phyloP scores from a whole-genome alignment of 2,888 invertebrate genomes.

The Hecatera dysodea region DNA sequence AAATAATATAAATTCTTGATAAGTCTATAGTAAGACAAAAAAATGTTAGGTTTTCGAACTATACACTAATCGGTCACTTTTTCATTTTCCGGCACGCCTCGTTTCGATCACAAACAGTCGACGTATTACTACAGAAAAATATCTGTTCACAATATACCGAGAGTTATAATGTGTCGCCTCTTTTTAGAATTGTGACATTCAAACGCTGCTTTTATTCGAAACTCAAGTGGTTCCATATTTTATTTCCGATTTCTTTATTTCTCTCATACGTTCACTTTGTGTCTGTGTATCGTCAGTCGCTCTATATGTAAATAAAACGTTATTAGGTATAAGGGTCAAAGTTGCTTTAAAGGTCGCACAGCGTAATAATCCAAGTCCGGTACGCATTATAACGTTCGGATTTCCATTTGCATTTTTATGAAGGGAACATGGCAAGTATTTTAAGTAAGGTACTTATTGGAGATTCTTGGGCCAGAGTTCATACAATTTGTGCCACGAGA shows the following conservation, averaged over 20 bases:
- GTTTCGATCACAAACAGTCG: not conserved
- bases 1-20: not conserved
- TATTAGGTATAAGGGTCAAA: constrained; percentile 23
- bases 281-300: constrained; percentile 24
- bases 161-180: not conserved
- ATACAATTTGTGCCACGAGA: constrained; percentile 48
- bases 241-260: not conserved
- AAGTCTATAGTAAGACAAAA: not conserved
- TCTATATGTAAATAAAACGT: constrained; percentile 58
- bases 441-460: constrained; percentile 57
- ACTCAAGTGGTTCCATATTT: not conserved
- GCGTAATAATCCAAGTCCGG: constrained; percentile 50
- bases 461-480: constrained; percentile 59
- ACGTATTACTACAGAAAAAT: not conserved
- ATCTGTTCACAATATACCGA: not conserved
- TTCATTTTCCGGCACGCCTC: not conserved
- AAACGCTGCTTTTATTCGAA: not conserved
- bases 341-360: constrained; percentile 36
- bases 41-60: not conserved
- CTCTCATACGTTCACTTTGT: constrained; percentile 1
- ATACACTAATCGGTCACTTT: not conserved
- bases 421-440: constrained; percentile 60
- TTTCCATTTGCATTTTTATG: constrained; percentile 68
- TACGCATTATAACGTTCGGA: constrained; percentile 52
- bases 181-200: not conserved